Evolutionary conservation across 2,888 invertebrate genomes (phyloP), one percentile per base, ranked within the genome.

Genomic region (Strigamia crassipes): DNA sequence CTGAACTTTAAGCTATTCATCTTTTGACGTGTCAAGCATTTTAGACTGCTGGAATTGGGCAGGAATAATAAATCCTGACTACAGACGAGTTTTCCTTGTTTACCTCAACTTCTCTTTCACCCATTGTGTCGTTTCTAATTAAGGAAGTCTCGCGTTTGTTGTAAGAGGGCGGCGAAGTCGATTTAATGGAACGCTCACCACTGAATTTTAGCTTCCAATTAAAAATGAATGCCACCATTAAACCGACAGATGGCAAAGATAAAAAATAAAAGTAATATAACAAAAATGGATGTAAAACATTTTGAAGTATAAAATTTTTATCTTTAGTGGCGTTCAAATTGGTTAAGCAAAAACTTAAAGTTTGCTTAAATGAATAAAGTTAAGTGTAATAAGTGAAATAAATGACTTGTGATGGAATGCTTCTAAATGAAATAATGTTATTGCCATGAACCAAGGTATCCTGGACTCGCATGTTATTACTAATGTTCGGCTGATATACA

Each of bases 31-130:
- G 23, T 21, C 18, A 23, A 18, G 23, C 23, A 12, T 66, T 66
- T 66, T 21, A 66, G 61, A 23, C 12, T 23, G 21, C 61, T 23
- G 23, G 21, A 12, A 66, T 38, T 23, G 61, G 12, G 23, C 5
- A 21, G 61, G 61, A 66, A 66, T 66, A 66, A 66, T 66, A 66
- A 66, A 66, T 66, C 61, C 61, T 66, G 61, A 21, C 61, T 66
- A 23, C 4, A 66, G 23, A 66, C 61, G 61, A 66, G 61, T 66
- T 66, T 66, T 66, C 61, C 61, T 66, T 66, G 61, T 66, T 66
- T 66, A 66, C 61, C 21, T 66, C 61, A 66, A 66, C 21, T 66
- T 66, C 23, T 66, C 61, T 66, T 66, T 66, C 61, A 66, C 61
- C 23, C 61, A 21, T 23, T 18, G 61, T 66, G 61, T 66, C 61